Evolutionary conservation across 2,888 invertebrate genomes (phyloP), one percentile per base, ranked within the genome.

Genomic region (Acholoe squamosa): DNA sequence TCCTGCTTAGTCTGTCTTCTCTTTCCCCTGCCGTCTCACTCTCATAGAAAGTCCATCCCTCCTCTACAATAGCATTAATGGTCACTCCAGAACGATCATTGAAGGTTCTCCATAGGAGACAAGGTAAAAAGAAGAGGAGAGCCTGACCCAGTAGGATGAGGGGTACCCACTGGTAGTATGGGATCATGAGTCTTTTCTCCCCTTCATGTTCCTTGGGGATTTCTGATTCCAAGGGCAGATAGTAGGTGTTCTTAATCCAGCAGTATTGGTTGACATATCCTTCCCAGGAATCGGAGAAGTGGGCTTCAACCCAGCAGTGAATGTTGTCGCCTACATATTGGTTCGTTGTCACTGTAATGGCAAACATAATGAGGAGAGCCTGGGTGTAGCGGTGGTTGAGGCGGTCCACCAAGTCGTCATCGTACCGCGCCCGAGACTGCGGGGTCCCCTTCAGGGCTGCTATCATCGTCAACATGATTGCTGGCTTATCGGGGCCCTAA

Each of bases 81-180:
- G 93, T 92, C 33, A 93, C 92, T 56, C 93, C 93, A 5, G 93
- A 92, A 54, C 91, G 67, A 61, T 77, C 80, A 86, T 92, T 92
- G 0, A 92, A 56, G 0, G 91, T 91, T 25, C 92, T 76, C 92
- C 92, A 92, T 7, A 92, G 77, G 33, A 92, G 51, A 54, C 89
- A 86, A 1, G 92, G 92, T 25, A 93, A 28, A 54, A 92, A 92
- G 88, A 92, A 93, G n/a, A 91, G 61, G n/a, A 93, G 92, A 0
- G 93, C 93, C 52, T 92, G 93, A 10, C 92, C 84, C 16, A 93
- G 91, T 14, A 93, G 92, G 67, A 93, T 92, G 61, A 93, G 77
- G 22, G 93, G 93, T 16, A 93, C 92, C 93, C 93, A 93, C 90
- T 93, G 93, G 90, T 93, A 93, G 91, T 93, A 93, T 10, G 93